Conservation (phyloP, 2,888 invertebrate genomes). For the Sarcophaga caerulescens region DNA sequence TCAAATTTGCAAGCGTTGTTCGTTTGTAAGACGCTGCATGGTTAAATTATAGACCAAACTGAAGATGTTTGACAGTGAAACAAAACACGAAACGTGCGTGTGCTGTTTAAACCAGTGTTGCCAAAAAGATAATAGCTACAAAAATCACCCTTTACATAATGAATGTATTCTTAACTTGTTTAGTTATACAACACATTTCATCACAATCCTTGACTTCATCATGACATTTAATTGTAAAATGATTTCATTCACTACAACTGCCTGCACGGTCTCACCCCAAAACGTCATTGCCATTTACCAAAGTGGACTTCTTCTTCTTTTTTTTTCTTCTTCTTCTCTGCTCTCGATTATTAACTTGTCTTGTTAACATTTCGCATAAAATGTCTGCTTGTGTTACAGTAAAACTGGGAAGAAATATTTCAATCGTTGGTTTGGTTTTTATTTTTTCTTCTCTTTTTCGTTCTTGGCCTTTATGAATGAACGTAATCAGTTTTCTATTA, state of each 20-base stretch:
- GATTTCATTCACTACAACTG: conserved; percentile 42
- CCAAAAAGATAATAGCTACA: too few species aligned
- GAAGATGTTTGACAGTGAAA: too few species aligned
- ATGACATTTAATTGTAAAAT: conserved; percentile 19
- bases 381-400: conserved; percentile 25
- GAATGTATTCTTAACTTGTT: too few species aligned
- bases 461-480: neutral
- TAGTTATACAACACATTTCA: neutral
- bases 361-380: conserved; percentile 54
- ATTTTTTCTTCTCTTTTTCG: neutral
- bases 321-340: neutral
- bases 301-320: too few species aligned
- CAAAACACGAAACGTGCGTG: too few species aligned
- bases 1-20: too few species aligned
- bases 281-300: conserved; percentile 5
- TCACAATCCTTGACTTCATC: conserved; percentile 34
- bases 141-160: too few species aligned
- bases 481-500: neutral
- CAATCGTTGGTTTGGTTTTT: too few species aligned
- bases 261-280: neutral
- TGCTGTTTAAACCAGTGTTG: too few species aligned
- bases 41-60: too few species aligned
- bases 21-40: too few species aligned
- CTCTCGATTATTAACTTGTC: conserved; percentile 38
- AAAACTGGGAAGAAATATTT: conserved; percentile 33